These are phyloP conservation scores for Sinelater perroti DNA, from an alignment of 2,888 invertebrate species.

Conservation along the genomic window DNA sequence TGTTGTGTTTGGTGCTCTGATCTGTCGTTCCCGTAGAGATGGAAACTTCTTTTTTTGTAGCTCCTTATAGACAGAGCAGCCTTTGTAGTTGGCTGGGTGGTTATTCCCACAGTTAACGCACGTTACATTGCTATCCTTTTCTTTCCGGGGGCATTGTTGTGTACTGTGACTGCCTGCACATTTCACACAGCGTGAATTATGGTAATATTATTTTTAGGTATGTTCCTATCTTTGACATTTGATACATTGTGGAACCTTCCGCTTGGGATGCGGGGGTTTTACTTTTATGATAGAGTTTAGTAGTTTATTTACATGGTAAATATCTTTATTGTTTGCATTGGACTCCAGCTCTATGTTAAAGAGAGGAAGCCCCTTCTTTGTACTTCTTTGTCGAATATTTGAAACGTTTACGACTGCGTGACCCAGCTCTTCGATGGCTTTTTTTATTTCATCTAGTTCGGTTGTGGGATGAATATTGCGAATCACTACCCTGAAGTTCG, in stretches of 20 bases:
- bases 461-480: slow-evolving; percentile 16
- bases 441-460: slow-evolving; percentile 4
- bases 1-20: too few species aligned
- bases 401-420: slow-evolving; percentile 14
- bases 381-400: slow-evolving; percentile 6
- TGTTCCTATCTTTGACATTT: slow-evolving; percentile 12
- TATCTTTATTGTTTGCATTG: slow-evolving; percentile 17
- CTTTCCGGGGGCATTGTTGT: slow-evolving; percentile 3
- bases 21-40: too few species aligned
- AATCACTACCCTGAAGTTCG: slow-evolving; percentile 18
- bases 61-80: too few species aligned
- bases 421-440: slow-evolving; percentile 18
- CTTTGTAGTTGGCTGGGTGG: too few species aligned
- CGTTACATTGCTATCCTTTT: too few species aligned
- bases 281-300: slow-evolving; percentile 2
- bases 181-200: slow-evolving; percentile 8
- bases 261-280: slow-evolving; percentile 3
- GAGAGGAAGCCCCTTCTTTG: slow-evolving; percentile 5
- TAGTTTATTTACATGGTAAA: not conserved
- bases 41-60: too few species aligned
- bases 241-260: slow-evolving; percentile 5
- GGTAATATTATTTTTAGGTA: slow-evolving; percentile 9
- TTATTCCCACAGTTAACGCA: too few species aligned
- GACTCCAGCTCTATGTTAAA: slow-evolving; percentile 17
- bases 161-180: slow-evolving; percentile 12